phyloP scores from a whole-genome alignment of 1,140 invertebrate species.

The Diabrotica undecimpunctata region DNA sequence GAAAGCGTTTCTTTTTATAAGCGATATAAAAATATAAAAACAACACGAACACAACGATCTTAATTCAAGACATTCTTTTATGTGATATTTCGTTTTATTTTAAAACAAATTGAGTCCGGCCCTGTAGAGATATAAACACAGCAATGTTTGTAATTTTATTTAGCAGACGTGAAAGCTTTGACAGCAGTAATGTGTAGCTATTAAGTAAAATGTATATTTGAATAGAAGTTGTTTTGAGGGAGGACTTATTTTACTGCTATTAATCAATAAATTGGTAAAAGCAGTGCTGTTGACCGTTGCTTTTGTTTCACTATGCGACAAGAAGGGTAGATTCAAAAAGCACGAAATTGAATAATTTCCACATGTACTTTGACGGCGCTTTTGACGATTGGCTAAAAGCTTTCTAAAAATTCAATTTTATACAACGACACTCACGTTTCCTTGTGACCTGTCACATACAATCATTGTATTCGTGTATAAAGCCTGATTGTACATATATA shows the following conservation, averaged over 20 bases:
- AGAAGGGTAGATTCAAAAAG: conserved; percentile 8
- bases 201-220: conserved; percentile 23
- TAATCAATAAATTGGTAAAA: conserved; percentile 6
- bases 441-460: neutral
- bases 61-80: too few relatives aligned
- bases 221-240: conserved; percentile 16
- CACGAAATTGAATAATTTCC: conserved; percentile 9
- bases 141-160: conserved; percentile 12
- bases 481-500: too few relatives aligned
- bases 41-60: too few relatives aligned
- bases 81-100: too few relatives aligned
- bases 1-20: too few relatives aligned
- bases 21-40: too few relatives aligned
- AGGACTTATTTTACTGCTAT: conserved; percentile 6
- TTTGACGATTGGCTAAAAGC: conserved; percentile 10
- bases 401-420: conserved; percentile 7
- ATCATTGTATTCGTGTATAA: too few relatives aligned
- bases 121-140: neutral
- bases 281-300: conserved; percentile 4
- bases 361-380: conserved; percentile 6
- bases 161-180: conserved; percentile 23
- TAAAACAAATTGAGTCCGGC: too few relatives aligned
- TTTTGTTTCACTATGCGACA: conserved; percentile 6
- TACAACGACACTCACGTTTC: neutral
- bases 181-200: conserved; percentile 23